Conservation (phyloP, 2,113 vertebrate species). For the Paradisaea rubra region DNA sequence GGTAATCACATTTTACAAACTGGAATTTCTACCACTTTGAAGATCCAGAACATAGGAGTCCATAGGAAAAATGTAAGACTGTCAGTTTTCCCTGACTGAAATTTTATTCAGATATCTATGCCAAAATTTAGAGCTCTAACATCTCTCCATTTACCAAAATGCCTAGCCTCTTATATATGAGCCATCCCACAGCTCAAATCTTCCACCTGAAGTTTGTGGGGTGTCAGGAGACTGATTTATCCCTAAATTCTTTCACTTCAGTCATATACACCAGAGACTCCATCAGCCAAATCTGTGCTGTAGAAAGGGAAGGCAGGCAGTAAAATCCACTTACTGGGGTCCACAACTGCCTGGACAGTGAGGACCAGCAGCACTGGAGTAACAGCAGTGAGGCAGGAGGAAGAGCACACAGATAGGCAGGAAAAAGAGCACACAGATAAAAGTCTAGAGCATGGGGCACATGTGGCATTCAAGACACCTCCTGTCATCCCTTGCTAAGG, state of each 20-base stretch:
- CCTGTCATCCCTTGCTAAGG: neutral
- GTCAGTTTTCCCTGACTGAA: neutral
- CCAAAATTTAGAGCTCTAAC: neutral
- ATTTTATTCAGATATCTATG: neutral
- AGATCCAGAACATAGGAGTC: neutral
- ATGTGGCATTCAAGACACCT: neutral
- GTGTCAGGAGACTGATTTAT: neutral
- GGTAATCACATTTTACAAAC: neutral
- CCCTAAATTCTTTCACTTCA: neutral
- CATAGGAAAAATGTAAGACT: neutral
- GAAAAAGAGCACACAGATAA: neutral
- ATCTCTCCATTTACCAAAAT: neutral
- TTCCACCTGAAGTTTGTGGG: neutral
- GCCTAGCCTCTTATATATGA: neutral
- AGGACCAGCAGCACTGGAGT: neutral
- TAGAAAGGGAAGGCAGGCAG: neutral
- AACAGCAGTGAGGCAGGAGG: neutral
- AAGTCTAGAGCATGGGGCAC: neutral
- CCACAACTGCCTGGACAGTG: neutral
- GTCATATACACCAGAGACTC: neutral
- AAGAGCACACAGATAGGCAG: neutral
- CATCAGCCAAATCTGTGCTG: neutral
- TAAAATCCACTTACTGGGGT: neutral
- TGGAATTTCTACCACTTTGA: neutral
- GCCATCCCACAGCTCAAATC: neutral